Evolutionary conservation across 2,113 vertebrate genomes (phyloP).

Genomic region (Perca flavescens): DNA sequence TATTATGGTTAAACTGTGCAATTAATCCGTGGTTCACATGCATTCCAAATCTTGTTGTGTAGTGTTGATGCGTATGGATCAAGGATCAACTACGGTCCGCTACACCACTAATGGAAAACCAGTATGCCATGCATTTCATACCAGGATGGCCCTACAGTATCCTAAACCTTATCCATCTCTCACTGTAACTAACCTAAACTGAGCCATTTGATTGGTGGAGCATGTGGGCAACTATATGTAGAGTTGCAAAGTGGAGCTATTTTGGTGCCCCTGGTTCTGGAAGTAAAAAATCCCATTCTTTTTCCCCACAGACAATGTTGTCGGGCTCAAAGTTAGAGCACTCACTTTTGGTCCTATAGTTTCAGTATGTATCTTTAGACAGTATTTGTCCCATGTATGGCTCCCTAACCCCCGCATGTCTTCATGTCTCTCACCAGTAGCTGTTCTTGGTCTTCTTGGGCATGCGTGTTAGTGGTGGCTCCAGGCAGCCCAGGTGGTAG

Average conservation of each 20-base stretch:
- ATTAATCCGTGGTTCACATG: too few relatives aligned
- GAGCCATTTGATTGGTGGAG: background rate
- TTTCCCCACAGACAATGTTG: background rate
- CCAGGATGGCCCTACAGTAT: background rate
- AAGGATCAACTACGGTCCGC: too few relatives aligned
- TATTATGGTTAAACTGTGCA: too few relatives aligned
- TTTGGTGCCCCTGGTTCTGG: background rate
- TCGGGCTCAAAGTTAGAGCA: background rate
- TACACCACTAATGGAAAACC: too few relatives aligned
- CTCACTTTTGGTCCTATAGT: background rate
- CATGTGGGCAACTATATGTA: too few relatives aligned
- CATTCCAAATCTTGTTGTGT: too few relatives aligned
- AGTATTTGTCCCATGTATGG: background rate
- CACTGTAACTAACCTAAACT: background rate
- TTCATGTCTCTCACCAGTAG: slow-evolving; percentile 91
- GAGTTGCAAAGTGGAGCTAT: too few relatives aligned
- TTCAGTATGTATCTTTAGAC: background rate
- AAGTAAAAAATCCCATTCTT: background rate
- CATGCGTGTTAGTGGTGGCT: slow-evolving; percentile 98
- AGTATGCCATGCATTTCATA: background rate
- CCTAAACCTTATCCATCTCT: background rate
- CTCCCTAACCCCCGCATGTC: background rate
- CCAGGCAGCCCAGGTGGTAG: slow-evolving; percentile 98
- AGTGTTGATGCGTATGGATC: too few relatives aligned
- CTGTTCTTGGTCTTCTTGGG: slow-evolving; percentile 99